phyloP scores from a whole-genome alignment of 2,113 vertebrate species.

The Rostratula benghalensis region DNA sequence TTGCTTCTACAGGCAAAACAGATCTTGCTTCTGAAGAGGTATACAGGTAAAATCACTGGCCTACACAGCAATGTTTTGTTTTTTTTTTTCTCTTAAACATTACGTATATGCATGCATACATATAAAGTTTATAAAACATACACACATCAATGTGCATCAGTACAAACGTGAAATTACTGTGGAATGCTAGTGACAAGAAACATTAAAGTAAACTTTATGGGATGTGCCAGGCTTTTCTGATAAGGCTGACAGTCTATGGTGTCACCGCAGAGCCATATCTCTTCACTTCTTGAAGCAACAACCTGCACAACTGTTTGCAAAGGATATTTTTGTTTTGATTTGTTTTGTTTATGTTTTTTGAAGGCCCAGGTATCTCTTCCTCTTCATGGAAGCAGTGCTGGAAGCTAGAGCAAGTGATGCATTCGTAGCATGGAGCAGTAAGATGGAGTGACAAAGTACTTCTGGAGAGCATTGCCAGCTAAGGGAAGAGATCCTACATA shows the following conservation, averaged over 20 bases:
- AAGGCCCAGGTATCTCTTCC: neutral
- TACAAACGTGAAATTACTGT: neutral
- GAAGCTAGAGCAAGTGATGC: neutral
- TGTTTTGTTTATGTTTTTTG: neutral
- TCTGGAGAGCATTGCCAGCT: neutral
- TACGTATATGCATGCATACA: neutral
- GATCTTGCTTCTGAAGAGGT: neutral
- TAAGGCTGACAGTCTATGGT: neutral
- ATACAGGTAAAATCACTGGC: neutral
- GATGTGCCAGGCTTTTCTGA: neutral
- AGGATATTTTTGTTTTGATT: neutral
- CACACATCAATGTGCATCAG: neutral
- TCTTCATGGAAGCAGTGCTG: neutral
- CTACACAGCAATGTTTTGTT: fast-evolving
- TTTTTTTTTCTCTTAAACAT: neutral
- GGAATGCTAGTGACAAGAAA: neutral
- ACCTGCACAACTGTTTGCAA: neutral
- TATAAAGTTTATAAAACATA: neutral
- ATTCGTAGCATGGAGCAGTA: neutral
- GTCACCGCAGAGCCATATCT: neutral
- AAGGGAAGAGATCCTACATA: neutral
- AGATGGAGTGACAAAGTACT: neutral
- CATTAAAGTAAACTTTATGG: neutral
- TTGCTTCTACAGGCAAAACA: neutral
- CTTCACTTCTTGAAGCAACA: neutral